A percentile compares a stretch with the other conserved stretches of the same genome.
Evolutionary conservation across 2,113 vertebrate species (phyloP).

Genomic region (Naja naja): DNA sequence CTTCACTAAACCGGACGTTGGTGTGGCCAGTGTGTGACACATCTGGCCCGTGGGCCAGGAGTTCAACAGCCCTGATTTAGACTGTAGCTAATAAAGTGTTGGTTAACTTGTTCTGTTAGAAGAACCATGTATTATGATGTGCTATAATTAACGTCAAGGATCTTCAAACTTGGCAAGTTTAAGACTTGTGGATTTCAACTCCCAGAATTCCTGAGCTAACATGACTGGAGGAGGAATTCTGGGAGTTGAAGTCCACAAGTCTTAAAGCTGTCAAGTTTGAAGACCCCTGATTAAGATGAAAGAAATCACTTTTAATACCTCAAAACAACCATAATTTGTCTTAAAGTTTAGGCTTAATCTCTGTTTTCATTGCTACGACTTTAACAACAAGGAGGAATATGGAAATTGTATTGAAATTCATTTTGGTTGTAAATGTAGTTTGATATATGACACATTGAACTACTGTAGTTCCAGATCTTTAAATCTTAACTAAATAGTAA

Average conservation of each 20-base stretch:
- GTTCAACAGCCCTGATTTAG: too few relatives aligned
- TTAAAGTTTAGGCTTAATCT: not conserved
- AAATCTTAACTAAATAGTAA: not conserved
- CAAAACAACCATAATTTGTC: not conserved
- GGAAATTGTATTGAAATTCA: not conserved
- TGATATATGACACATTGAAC: not conserved
- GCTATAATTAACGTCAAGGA: not conserved
- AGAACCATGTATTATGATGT: too few relatives aligned
- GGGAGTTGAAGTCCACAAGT: too few relatives aligned
- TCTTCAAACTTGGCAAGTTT: too few relatives aligned
- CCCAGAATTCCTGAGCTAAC: too few relatives aligned
- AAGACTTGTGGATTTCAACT: too few relatives aligned
- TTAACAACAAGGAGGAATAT: not conserved
- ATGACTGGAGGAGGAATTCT: too few relatives aligned
- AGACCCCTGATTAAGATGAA: too few relatives aligned
- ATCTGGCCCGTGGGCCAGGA: too few relatives aligned
- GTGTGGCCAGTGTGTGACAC: too few relatives aligned
- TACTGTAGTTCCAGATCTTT: not conserved
- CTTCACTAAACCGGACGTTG: too few relatives aligned
- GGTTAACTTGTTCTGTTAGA: not conserved
- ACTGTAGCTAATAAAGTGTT: not conserved
- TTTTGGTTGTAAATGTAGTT: not conserved
- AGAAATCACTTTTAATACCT: not conserved
- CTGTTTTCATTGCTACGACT: not conserved
- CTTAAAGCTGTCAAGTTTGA: too few relatives aligned